A percentile compares a stretch with the other conserved stretches of the same genome.
Conservation (phyloP, 2,888 invertebrate genomes). For the Phasia obesa region DNA sequence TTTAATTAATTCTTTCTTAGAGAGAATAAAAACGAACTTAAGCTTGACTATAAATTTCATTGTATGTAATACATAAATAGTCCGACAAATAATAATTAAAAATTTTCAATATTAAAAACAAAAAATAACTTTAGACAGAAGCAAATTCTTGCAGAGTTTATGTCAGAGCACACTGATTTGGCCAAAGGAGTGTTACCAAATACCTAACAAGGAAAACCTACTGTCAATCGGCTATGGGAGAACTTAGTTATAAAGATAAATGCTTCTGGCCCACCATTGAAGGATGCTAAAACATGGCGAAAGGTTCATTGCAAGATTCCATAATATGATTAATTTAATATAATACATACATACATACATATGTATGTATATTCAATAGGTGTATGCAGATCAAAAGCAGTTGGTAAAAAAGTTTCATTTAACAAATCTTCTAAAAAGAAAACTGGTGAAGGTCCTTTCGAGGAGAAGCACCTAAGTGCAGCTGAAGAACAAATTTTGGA, state of each 20-base stretch:
- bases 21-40: no score
- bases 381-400: no score
- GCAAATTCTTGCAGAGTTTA: conserved; percentile 5
- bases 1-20: no score
- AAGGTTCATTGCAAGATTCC: background rate
- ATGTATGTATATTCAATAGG: no score
- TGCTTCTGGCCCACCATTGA: conserved; percentile 1
- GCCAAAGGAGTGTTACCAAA: conserved; percentile 17
- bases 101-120: no score
- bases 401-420: conserved; percentile 4
- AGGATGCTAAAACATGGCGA: conserved; percentile 5
- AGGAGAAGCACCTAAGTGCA: no score
- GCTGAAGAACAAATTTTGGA: no score
- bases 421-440: conserved; percentile 15
- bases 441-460: conserved; percentile 9
- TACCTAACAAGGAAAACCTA: conserved; percentile 6
- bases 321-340: background rate
- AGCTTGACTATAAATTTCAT: no score
- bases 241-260: background rate
- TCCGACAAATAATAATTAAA: no score
- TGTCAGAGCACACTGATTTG: conserved; percentile 16
- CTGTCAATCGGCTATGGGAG: conserved; percentile 4
- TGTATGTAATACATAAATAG: no score
- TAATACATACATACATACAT: background rate
- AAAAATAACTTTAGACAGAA: no score